Conservation (phyloP, 35 echinoderm and acorn worm genomes). For the Ptychodera flava region DNA sequence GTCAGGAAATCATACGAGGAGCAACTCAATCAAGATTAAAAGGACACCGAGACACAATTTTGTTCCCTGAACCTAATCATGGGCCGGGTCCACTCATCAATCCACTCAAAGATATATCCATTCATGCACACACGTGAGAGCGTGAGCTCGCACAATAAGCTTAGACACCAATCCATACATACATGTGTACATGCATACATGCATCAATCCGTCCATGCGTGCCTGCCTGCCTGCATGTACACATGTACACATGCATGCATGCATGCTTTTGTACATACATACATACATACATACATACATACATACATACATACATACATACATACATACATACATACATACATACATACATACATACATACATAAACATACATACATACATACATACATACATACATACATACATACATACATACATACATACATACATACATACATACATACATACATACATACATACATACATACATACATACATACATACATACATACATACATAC, state of each 20-base stretch:
- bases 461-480: constrained; percentile 2
- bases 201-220: background rate
- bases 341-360: background rate
- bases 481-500: background rate
- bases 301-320: background rate
- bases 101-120: too few species aligned
- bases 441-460: background rate
- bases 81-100: too few species aligned
- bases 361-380: background rate
- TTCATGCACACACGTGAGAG: too few species aligned
- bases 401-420: background rate
- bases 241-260: background rate
- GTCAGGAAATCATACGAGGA: too few species aligned
- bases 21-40: too few species aligned
- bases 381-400: background rate
- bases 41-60: too few species aligned
- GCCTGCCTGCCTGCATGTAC: background rate
- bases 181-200: background rate
- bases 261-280: background rate
- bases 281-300: background rate
- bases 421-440: background rate
- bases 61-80: too few species aligned
- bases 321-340: background rate
- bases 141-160: too few species aligned
- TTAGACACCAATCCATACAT: too few species aligned